Evolutionary conservation across 2,888 invertebrate species (phyloP).

Genomic region (Perizoma flavofasciatum): DNA sequence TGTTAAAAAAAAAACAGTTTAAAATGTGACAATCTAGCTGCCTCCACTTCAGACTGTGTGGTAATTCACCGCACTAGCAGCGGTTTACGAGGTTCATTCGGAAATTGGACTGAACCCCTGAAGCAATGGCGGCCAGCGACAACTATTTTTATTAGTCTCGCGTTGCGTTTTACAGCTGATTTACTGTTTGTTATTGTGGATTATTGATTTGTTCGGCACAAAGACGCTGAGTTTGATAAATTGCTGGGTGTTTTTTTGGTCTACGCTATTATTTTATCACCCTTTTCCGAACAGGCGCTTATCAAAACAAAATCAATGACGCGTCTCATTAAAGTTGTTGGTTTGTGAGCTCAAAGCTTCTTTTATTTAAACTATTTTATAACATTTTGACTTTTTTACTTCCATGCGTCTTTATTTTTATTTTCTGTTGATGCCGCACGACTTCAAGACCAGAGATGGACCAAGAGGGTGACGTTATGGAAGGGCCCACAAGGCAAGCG

Average conservation of each 20-base stretch:
- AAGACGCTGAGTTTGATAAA: constrained; percentile 16
- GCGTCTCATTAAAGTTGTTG: too few relatives aligned
- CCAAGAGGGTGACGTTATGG: too few relatives aligned
- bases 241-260: constrained; percentile 7
- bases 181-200: constrained; percentile 25
- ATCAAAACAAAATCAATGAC: not conserved
- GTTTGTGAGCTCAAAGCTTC: too few relatives aligned
- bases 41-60: not conserved
- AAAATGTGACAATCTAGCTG: constrained; percentile 1
- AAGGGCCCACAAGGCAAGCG: too few relatives aligned
- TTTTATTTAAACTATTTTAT: too few relatives aligned
- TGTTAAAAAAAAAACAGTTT: too few relatives aligned
- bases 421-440: too few relatives aligned
- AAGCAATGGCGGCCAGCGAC: constrained; percentile 19
- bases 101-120: constrained; percentile 25
- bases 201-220: constrained; percentile 20
- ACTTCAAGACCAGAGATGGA: too few relatives aligned
- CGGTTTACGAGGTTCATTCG: constrained; percentile 25
- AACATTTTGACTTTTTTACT: too few relatives aligned
- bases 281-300: constrained; percentile 2
- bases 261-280: not conserved
- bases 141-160: constrained; percentile 27
- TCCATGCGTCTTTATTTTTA: too few relatives aligned
- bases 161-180: constrained; percentile 28
- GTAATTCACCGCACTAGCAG: constrained; percentile 17